Evolutionary conservation across 2,797 vertebrate species (phyloP).

Genomic region (Lagocephalus sceleratus): DNA sequence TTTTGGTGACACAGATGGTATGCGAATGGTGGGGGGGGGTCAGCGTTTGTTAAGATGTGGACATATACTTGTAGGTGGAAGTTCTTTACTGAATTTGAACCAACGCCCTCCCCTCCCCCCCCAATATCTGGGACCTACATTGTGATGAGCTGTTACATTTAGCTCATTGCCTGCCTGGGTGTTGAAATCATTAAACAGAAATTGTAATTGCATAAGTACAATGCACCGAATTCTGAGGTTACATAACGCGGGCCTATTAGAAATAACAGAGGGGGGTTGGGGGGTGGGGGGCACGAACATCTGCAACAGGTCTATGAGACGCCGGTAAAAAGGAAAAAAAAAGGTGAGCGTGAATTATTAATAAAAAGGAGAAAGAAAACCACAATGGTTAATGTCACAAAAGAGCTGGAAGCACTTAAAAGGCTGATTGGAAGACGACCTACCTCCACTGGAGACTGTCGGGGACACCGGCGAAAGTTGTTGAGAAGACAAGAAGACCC

Average conservation of each 20-base stretch:
- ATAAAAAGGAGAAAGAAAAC: background rate
- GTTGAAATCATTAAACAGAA: constrained; percentile 59
- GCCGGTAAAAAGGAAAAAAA: background rate
- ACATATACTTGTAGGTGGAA: background rate
- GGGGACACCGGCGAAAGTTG: constrained; percentile 22
- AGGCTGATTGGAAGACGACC: constrained; percentile 47
- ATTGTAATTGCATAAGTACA: constrained; percentile 73
- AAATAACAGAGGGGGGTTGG: constrained; percentile 29
- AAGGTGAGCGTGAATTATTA: background rate
- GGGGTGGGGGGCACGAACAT: constrained; percentile 16
- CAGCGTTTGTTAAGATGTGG: constrained; percentile 14
- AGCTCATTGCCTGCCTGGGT: constrained; percentile 28
- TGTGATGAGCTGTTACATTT: too few relatives aligned
- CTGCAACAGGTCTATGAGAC: constrained; percentile 53
- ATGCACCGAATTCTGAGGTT: constrained; percentile 45
- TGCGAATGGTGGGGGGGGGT: constrained; percentile 19
- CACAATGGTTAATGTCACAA: background rate
- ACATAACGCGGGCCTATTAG: constrained; percentile 44
- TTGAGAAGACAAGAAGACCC: constrained; percentile 27
- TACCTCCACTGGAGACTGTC: constrained; percentile 51
- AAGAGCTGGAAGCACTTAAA: constrained; percentile 25
- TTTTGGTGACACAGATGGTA: constrained; percentile 11
- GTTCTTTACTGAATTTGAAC: constrained; percentile 14
- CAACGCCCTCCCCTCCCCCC: too few relatives aligned
- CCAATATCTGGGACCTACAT: too few relatives aligned